Evolutionary conservation across 2,888 invertebrate species (phyloP), one percentile per base, ranked within the genome.

Genomic region (Sphaerophoria rueppellii): DNA sequence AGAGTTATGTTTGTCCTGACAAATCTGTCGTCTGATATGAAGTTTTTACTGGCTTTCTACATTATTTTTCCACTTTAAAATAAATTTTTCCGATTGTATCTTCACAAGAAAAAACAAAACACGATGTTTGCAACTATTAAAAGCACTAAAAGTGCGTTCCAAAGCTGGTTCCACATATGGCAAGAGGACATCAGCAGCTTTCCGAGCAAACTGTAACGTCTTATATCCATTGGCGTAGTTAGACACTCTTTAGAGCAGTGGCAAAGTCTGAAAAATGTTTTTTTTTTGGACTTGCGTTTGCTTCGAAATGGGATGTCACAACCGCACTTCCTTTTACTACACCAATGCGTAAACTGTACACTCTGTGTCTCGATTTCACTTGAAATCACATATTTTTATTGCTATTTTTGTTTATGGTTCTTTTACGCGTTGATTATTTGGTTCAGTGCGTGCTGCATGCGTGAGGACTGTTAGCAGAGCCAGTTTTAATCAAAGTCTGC

Each of bases 291-390:
- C 2, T 24, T 24, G n/a, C n/a, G n/a, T 24, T 24, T 24, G 24
- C 2, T 24, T 24, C 24, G 24, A 24, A 24, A 24, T 24, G 24
- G 24, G 24, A 24, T 24, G 24, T 24, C 24, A 24, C 24, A 2
- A 24, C 24, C 2, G 24, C 24, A 24, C 24, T 24, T 24, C 24
- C 2, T 2, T 24, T 24, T 2, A 24, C 24, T 24, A 24, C 24
- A 24, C 24, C 24, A 24, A 24, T 24, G 24, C 24, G 24, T 57
- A 48, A 3, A n/a, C n/a, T n/a, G n/a, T n/a, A 43, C 50, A 70
- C 76, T 69, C 52, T 69, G 72, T 72, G 73, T 85, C 76, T 85
- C 85, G 85, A 85, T 85, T 85, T 85, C 85, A 85, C 85, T 81
- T 85, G 81, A 81, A 76, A 77, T 76, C 50, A 61, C 78, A 34